These are phyloP conservation scores for Therioaphis trifolii DNA, from an alignment of 2,888 invertebrate species.

Conservation along the genomic window DNA sequence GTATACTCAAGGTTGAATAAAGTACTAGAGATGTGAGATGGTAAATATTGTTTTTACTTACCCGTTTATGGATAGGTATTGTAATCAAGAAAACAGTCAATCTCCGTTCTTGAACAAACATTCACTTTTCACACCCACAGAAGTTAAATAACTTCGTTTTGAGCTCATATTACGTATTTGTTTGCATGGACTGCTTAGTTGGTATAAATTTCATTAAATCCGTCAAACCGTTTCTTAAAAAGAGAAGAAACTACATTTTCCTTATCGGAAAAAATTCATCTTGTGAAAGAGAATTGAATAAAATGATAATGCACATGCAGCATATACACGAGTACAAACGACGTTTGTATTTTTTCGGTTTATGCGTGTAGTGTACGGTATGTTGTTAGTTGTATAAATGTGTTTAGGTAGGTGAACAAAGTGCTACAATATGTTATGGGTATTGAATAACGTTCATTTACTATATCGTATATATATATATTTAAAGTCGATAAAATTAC, in stretches of 20 bases:
- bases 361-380: no score
- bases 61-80: conserved; percentile 21
- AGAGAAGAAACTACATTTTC: background rate
- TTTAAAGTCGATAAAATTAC: no score
- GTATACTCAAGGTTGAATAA: conserved; percentile 29
- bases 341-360: no score
- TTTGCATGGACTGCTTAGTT: background rate
- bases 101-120: conserved; percentile 44
- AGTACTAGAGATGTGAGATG: conserved; percentile 39
- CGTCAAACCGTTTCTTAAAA: background rate
- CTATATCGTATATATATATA: no score
- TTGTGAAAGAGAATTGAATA: no score
- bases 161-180: background rate
- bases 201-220: background rate
- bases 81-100: conserved; percentile 45
- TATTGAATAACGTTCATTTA: no score
- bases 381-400: no score
- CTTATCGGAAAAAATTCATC: background rate
- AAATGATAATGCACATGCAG: no score
- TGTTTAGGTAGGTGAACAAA: no score
- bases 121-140: conserved; percentile 53
- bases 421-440: no score
- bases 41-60: conserved; percentile 53
- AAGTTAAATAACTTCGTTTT: conserved; percentile 46
- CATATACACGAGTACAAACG: no score